Evolutionary conservation across 2,113 vertebrate species (phyloP).

Genomic region (Ariopsis seemanni): DNA sequence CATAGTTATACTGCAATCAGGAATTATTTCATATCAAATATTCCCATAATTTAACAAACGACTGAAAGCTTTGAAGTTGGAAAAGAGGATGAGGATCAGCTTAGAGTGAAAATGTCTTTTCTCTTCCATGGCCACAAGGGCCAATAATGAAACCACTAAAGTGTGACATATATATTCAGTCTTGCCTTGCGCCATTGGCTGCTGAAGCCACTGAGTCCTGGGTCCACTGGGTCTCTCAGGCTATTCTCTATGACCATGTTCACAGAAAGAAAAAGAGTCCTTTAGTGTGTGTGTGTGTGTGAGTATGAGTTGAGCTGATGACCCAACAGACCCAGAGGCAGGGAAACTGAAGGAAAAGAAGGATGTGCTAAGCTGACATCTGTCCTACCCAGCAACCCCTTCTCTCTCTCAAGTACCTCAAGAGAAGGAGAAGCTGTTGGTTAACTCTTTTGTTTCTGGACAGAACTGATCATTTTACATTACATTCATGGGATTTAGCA

Average conservation of each 20-base stretch:
- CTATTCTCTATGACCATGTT: conserved; percentile 28
- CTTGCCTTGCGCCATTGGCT: conserved; percentile 30
- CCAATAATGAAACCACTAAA: conserved; percentile 33
- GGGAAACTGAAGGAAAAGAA: neutral
- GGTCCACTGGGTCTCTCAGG: conserved; percentile 32
- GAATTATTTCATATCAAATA: neutral
- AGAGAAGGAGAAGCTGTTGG: neutral
- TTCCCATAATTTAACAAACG: neutral
- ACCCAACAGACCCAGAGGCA: conserved; percentile 11
- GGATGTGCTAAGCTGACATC: conserved; percentile 10
- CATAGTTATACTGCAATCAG: neutral
- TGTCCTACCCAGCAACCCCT: conserved; percentile 11
- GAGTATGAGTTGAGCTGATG: conserved; percentile 19
- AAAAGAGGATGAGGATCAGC: neutral
- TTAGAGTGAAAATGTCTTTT: neutral
- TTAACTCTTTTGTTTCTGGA: conserved; percentile 6
- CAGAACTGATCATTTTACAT: neutral
- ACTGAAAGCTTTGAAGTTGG: neutral
- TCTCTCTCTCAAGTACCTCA: neutral
- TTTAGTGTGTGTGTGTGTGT: conserved; percentile 8
- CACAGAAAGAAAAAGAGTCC: conserved; percentile 20
- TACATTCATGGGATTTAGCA: too few relatives aligned
- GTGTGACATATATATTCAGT: conserved; percentile 41
- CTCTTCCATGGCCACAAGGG: conserved; percentile 16
- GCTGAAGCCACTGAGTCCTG: conserved; percentile 33